Evolutionary conservation across 2,797 vertebrate species (phyloP).

Genomic region (Labeo calbasu): DNA sequence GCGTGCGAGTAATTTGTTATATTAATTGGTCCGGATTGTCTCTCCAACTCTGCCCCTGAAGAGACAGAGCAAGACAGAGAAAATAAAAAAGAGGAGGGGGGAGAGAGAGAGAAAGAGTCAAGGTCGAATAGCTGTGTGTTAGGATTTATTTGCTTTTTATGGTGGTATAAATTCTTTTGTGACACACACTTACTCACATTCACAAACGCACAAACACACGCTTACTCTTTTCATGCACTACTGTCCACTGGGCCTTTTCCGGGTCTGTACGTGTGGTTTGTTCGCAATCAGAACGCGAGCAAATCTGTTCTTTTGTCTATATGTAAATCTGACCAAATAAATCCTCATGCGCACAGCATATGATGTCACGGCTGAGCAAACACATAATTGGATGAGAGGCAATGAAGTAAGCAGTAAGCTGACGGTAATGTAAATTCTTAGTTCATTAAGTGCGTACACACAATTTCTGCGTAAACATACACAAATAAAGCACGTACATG

Average conservation of each 20-base stretch:
- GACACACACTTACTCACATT: slow-evolving; percentile 37
- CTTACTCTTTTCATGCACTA: slow-evolving; percentile 13
- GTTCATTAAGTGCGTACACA: slow-evolving; percentile 14
- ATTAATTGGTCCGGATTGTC: slow-evolving; percentile 51
- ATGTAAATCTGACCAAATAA: slow-evolving; percentile 20
- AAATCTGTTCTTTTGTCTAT: slow-evolving; percentile 12
- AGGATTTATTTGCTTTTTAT: slow-evolving; percentile 43
- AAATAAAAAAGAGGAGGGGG: background rate
- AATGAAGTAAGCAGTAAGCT: slow-evolving; percentile 32
- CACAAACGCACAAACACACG: slow-evolving; percentile 37
- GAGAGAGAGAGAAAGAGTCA: slow-evolving; percentile 29
- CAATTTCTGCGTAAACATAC: slow-evolving; percentile 3
- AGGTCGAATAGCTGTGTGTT: slow-evolving; percentile 47
- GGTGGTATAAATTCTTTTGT: slow-evolving; percentile 41
- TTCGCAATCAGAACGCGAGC: background rate
- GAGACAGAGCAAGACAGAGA: slow-evolving; percentile 13
- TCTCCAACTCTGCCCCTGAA: slow-evolving; percentile 48
- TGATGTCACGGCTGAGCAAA: slow-evolving; percentile 28
- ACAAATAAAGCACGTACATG: slow-evolving; percentile 23
- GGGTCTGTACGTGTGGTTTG: background rate
- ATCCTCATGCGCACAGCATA: slow-evolving; percentile 5
- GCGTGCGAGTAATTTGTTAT: slow-evolving; percentile 57
- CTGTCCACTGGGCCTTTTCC: slow-evolving; percentile 4
- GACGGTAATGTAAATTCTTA: background rate
- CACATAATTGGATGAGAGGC: slow-evolving; percentile 46